Evolutionary conservation across 2,113 vertebrate species (phyloP).

Genomic region (Pipra filicauda): DNA sequence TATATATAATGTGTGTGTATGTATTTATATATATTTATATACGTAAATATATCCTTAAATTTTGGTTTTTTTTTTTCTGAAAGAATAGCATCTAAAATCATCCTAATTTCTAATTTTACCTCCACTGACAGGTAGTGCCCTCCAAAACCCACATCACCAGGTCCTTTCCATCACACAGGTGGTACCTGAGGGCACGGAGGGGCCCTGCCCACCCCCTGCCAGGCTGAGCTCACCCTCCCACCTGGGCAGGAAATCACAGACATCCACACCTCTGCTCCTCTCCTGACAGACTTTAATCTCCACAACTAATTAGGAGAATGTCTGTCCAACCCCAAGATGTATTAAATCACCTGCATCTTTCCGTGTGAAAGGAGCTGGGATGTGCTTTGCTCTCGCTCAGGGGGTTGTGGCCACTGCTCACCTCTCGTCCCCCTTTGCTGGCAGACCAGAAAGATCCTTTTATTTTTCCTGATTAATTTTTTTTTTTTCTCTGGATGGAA

Average conservation of each 20-base stretch:
- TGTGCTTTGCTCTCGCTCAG: background rate
- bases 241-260: fast-evolving
- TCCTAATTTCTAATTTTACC: background rate
- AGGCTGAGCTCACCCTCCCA: background rate
- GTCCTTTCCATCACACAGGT: background rate
- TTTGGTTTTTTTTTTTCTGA: background rate
- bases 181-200: background rate
- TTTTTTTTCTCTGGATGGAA: background rate
- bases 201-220: background rate
- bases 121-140: background rate
- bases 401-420: background rate
- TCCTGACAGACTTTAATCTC: background rate
- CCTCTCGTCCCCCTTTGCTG: background rate
- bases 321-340: background rate
- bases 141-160: background rate
- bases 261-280: background rate
- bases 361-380: background rate
- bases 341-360: background rate
- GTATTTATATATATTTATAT: background rate
- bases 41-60: background rate
- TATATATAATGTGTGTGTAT: background rate
- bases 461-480: background rate
- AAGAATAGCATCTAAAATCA: background rate
- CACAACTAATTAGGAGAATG: background rate
- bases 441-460: background rate